Percentiles rank a stretch among this genome's conserved stretches.
Evolutionary conservation across 1,140 invertebrate genomes (phyloP).

Genomic region (Drosophila mojavensis): DNA sequence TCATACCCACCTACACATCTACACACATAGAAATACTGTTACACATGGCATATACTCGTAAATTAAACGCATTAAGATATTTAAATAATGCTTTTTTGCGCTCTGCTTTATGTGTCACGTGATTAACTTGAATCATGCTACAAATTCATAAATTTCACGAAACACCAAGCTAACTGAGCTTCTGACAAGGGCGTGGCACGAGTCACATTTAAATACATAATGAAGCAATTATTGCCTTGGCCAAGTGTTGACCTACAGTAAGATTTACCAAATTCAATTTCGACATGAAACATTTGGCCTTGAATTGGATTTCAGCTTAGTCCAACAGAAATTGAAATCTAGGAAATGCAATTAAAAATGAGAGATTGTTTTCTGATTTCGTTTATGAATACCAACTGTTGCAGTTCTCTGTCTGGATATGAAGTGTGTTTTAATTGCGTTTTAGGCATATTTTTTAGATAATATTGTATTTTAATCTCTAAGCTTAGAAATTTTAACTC

Average conservation of each 20-base stretch:
- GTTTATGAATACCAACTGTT: too few relatives aligned
- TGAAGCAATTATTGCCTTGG: slow-evolving; percentile 29
- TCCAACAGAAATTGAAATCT: background rate
- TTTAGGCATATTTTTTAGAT: too few relatives aligned
- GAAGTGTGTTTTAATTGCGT: too few relatives aligned
- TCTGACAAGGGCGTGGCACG: background rate
- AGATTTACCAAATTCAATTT: slow-evolving; percentile 3
- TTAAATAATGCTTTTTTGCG: slow-evolving; percentile 65
- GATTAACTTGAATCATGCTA: slow-evolving; percentile 74
- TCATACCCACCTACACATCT: background rate
- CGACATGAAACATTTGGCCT: background rate
- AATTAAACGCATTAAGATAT: slow-evolving; percentile 80
- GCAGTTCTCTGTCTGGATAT: too few relatives aligned
- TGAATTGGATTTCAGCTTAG: background rate
- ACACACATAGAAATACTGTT: slow-evolving; percentile 17
- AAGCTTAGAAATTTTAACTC: too few relatives aligned
- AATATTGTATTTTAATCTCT: too few relatives aligned
- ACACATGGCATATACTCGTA: slow-evolving; percentile 65
- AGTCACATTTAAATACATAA: slow-evolving; percentile 22
- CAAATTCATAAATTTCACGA: slow-evolving; percentile 70
- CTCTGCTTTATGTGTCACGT: slow-evolving; percentile 58
- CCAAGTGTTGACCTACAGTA: slow-evolving; percentile 7
- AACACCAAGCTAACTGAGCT: slow-evolving; percentile 8
- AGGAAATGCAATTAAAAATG: background rate
- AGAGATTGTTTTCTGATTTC: too few relatives aligned